These are phyloP conservation scores for Clistopyga incitator DNA, from an alignment of 2,888 invertebrate species.

Conservation along the genomic window DNA sequence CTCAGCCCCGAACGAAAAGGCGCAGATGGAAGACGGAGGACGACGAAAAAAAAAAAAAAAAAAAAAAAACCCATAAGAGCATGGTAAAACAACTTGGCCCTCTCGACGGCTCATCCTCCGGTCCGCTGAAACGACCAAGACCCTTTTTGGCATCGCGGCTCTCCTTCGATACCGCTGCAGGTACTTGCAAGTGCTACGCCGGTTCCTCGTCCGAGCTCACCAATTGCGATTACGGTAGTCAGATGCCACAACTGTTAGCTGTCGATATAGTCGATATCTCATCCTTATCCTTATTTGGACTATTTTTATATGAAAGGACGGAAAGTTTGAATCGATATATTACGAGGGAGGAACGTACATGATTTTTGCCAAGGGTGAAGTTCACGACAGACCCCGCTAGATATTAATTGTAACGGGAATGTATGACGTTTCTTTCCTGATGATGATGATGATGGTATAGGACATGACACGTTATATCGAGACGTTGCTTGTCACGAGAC, in stretches of 20 bases:
- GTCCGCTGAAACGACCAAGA: slow-evolving; percentile 1
- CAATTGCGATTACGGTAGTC: slow-evolving; percentile 79
- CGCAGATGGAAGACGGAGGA: slow-evolving; percentile 46
- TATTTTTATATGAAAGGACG: too few species aligned
- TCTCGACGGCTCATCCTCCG: slow-evolving; percentile 31
- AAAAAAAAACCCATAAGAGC: not conserved
- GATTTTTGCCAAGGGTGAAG: not conserved
- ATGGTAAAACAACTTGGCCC: slow-evolving; percentile 49
- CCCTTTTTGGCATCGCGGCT: not conserved
- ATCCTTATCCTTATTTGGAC: slow-evolving; percentile 1
- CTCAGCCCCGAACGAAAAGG: not conserved
- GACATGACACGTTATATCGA: slow-evolving; percentile 57
- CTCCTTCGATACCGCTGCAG: not conserved
- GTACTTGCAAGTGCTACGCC: slow-evolving; percentile 63
- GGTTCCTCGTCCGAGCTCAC: slow-evolving; percentile 69
- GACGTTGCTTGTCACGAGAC: slow-evolving; percentile 46
- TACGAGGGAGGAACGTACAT: too few species aligned
- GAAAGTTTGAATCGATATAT: too few species aligned
- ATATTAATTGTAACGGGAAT: slow-evolving; percentile 59
- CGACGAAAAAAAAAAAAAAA: slow-evolving; percentile 27
- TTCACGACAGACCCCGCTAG: slow-evolving; percentile 12
- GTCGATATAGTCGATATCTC: slow-evolving; percentile 49
- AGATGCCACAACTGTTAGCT: slow-evolving; percentile 72
- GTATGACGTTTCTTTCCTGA: slow-evolving; percentile 55
- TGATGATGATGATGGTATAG: too few species aligned